Evolutionary conservation across 2,888 invertebrate species (phyloP).

Genomic region (Cheilosia soror): DNA sequence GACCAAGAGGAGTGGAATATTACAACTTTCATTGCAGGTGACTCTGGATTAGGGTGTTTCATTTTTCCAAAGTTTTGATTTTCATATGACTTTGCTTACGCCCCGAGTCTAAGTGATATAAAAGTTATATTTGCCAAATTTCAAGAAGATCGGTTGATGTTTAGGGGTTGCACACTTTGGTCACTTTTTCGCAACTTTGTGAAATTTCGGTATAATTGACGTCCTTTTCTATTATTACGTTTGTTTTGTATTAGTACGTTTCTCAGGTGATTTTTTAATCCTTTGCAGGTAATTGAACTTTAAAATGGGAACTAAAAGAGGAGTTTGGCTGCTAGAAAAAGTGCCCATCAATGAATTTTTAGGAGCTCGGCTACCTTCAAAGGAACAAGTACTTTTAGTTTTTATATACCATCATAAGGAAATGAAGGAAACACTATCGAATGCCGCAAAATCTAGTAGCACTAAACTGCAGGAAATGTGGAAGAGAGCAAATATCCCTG

Average conservation of each 20-base stretch:
- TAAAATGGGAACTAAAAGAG: too few relatives aligned
- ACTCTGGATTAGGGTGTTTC: constrained; percentile 10
- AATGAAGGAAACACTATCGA: neutral
- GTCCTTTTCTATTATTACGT: too few relatives aligned
- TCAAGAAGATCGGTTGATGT: too few relatives aligned
- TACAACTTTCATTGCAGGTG: too few relatives aligned
- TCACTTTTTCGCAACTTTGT: too few relatives aligned
- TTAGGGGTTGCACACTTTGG: too few relatives aligned
- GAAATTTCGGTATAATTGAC: too few relatives aligned
- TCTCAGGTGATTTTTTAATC: neutral
- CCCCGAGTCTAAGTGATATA: constrained; percentile 1
- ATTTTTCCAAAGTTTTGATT: constrained; percentile 4
- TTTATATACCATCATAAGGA: neutral
- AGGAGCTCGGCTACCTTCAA: neutral
- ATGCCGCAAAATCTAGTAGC: neutral
- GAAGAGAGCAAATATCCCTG: neutral
- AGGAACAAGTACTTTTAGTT: neutral
- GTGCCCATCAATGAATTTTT: neutral
- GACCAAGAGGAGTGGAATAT: too few relatives aligned
- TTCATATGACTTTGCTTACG: neutral
- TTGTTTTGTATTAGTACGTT: too few relatives aligned
- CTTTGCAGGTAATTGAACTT: neutral
- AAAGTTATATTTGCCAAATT: neutral
- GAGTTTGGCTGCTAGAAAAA: too few relatives aligned
- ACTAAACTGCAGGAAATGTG: neutral